phyloP scores from a whole-genome alignment of 2,888 invertebrate genomes.

The Cryptus viduatorius region DNA sequence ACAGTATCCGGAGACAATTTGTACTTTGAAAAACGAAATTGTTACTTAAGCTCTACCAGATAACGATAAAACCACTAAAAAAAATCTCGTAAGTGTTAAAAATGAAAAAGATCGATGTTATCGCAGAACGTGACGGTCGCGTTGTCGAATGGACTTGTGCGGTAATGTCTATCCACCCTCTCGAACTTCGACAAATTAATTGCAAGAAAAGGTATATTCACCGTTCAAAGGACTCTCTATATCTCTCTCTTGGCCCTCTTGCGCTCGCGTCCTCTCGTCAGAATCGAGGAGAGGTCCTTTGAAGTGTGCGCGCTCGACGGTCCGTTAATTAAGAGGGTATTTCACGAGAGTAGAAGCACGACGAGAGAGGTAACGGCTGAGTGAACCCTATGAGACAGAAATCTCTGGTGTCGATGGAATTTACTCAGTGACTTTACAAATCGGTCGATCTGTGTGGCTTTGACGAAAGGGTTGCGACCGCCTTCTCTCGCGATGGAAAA shows the following conservation, averaged over 20 bases:
- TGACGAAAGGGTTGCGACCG: neutral
- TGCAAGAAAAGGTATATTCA: slow-evolving; percentile 63
- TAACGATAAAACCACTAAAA: no score
- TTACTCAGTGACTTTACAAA: slow-evolving; percentile 1
- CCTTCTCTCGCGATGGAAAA: neutral
- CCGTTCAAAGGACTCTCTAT: slow-evolving; percentile 55
- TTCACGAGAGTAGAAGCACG: slow-evolving; percentile 50
- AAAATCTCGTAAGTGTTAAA: neutral
- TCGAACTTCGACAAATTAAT: slow-evolving; percentile 60
- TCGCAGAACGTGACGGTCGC: neutral
- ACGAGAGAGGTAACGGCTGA: slow-evolving; percentile 27
- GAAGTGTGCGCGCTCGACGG: slow-evolving; percentile 54
- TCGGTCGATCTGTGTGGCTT: neutral
- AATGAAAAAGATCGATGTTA: neutral
- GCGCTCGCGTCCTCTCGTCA: slow-evolving; percentile 42
- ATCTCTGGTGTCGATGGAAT: slow-evolving; percentile 54
- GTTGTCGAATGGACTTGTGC: slow-evolving; percentile 3
- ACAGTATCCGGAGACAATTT: no score
- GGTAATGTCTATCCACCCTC: slow-evolving; percentile 29
- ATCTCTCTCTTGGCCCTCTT: slow-evolving; percentile 23
- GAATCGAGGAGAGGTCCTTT: slow-evolving; percentile 60
- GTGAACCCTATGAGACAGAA: slow-evolving; percentile 35
- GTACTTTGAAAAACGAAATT: no score
- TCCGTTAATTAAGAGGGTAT: slow-evolving; percentile 65
- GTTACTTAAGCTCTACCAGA: no score